Evolutionary conservation across 2,888 invertebrate genomes (phyloP).

Genomic region (Cephus sareptanus): DNA sequence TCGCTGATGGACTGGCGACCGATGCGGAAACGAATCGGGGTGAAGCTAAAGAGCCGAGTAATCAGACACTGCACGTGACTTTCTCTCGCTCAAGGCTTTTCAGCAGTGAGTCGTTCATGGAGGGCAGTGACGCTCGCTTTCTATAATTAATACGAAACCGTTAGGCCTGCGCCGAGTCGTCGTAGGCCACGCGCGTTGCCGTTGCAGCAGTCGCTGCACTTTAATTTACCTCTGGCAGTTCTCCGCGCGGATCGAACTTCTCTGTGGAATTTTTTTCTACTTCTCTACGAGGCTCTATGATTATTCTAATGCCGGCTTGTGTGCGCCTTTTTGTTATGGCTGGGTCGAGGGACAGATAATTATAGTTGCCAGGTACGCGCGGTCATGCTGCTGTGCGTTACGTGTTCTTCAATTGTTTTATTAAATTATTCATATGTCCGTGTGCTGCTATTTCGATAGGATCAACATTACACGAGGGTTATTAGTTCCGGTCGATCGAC

Average conservation of each 20-base stretch:
- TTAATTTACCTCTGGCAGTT: neutral
- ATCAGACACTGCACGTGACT: slow-evolving; percentile 38
- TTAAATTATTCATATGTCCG: neutral
- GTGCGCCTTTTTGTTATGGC: no score
- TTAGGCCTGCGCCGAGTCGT: slow-evolving; percentile 12
- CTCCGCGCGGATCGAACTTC: neutral
- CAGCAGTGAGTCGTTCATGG: slow-evolving; percentile 6
- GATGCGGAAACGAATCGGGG: slow-evolving; percentile 1
- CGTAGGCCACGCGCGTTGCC: neutral
- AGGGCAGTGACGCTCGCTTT: slow-evolving; percentile 33
- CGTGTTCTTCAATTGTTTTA: neutral
- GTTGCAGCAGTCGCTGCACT: neutral
- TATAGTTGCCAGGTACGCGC: neutral
- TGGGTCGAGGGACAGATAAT: neutral
- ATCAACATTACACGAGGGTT: neutral
- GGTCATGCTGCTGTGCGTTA: neutral
- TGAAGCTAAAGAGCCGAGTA: slow-evolving; percentile 12
- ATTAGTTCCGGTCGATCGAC: neutral
- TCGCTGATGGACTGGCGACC: slow-evolving; percentile 4
- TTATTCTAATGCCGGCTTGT: no score
- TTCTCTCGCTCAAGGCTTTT: slow-evolving; percentile 27
- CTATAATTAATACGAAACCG: slow-evolving; percentile 40
- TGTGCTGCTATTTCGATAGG: neutral
- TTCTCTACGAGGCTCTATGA: neutral
- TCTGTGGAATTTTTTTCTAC: neutral